These are phyloP conservation scores for Phycodurus eques DNA, from an alignment of 2,113 vertebrate species.

Conservation along the genomic window DNA sequence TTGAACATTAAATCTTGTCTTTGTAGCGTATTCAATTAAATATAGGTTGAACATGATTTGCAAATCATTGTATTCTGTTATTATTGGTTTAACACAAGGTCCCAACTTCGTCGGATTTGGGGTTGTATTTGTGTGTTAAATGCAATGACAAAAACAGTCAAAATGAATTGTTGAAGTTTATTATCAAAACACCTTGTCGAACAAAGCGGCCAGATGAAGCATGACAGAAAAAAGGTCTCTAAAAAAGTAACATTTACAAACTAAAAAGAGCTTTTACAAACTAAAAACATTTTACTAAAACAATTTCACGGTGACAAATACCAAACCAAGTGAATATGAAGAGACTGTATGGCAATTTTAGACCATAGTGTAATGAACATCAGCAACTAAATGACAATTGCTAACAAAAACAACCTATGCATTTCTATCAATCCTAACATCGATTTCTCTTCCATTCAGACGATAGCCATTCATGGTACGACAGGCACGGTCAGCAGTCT, in stretches of 20 bases:
- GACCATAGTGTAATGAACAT: constrained; percentile 12
- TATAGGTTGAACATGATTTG: too few relatives aligned
- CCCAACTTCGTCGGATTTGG: too few relatives aligned
- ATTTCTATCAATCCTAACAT: constrained; percentile 94
- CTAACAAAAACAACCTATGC: constrained; percentile 71
- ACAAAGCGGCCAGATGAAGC: constrained; percentile 50
- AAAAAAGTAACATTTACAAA: constrained; percentile 36
- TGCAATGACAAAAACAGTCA: background rate
- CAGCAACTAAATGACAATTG: constrained; percentile 39
- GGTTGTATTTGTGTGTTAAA: background rate
- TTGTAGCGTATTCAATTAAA: too few relatives aligned
- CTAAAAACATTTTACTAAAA: constrained; percentile 62
- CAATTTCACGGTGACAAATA: constrained; percentile 48
- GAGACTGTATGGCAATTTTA: constrained; percentile 18
- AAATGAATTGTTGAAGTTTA: constrained; percentile 49
- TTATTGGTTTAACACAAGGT: too few relatives aligned
- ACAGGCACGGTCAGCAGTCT: constrained; percentile 90
- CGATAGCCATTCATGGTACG: constrained; percentile 94
- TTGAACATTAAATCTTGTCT: too few relatives aligned
- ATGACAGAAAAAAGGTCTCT: constrained; percentile 59
- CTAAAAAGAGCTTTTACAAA: constrained; percentile 44
- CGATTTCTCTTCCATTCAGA: constrained; percentile 92
- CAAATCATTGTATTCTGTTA: too few relatives aligned
- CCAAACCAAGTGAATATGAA: constrained; percentile 34
- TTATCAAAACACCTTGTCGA: constrained; percentile 74